Evolutionary conservation across 2,888 invertebrate genomes (phyloP).

Genomic region (Adelognathus sp.): DNA sequence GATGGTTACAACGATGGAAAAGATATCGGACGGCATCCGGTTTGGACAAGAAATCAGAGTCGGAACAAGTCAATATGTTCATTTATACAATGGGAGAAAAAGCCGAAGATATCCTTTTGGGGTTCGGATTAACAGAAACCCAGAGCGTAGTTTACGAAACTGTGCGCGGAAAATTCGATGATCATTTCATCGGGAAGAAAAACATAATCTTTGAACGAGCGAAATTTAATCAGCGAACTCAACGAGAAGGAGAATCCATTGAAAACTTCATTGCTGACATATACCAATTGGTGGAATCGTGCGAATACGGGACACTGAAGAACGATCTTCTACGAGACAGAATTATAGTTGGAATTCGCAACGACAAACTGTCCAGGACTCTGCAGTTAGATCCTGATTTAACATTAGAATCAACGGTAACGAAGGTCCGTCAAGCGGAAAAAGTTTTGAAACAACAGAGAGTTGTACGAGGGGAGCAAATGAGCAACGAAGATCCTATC

Average conservation of each 20-base stretch:
- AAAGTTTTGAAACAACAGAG: not conserved
- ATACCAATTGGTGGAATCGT: not conserved
- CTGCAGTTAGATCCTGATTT: not conserved
- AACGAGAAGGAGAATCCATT: conserved; percentile 52
- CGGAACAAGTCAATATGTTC: conserved; percentile 38
- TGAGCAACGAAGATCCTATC: not conserved
- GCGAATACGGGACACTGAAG: not conserved
- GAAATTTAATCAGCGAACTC: conserved; percentile 60
- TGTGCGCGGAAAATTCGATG: conserved; percentile 45
- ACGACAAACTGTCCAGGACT: not conserved
- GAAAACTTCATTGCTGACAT: conserved; percentile 58
- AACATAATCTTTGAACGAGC: conserved; percentile 62
- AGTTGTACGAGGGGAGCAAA: not conserved
- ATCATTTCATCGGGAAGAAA: conserved; percentile 59
- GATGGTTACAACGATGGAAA: conserved; percentile 1
- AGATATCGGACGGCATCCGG: conserved; percentile 1
- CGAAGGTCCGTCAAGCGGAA: not conserved
- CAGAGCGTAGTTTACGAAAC: conserved; percentile 11
- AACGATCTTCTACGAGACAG: not conserved
- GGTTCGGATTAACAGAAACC: conserved; percentile 1
- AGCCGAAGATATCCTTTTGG: conserved; percentile 35
- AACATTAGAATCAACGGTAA: not conserved
- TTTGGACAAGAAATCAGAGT: not conserved
- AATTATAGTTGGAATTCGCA: not conserved
- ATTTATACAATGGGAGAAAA: conserved; percentile 58